These are phyloP conservation scores for Platorchestia sp. DNA, from an alignment of 1,140 invertebrate genomes.

Conservation along the genomic window DNA sequence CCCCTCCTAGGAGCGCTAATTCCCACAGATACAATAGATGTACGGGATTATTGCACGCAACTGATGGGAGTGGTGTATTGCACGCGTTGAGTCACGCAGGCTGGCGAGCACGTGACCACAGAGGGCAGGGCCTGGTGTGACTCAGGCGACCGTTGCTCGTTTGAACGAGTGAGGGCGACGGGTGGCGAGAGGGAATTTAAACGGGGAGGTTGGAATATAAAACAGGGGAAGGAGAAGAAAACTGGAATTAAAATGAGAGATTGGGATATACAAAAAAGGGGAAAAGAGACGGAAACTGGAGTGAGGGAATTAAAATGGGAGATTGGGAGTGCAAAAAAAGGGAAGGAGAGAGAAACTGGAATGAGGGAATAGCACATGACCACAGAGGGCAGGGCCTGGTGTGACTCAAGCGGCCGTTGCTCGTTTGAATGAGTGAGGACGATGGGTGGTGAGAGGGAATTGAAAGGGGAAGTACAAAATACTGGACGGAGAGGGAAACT, in stretches of 20 bases:
- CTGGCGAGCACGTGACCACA: not conserved
- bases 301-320: not conserved
- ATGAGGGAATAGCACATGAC: not conserved
- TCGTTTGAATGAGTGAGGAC: not conserved
- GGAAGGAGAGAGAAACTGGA: not conserved
- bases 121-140: not conserved
- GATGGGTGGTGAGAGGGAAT: no score
- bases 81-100: not conserved
- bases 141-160: not conserved
- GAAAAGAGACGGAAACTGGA: not conserved
- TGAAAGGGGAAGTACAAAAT: not conserved
- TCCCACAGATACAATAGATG: no score
- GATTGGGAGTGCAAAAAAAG: not conserved
- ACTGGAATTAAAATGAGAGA: not conserved
- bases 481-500: not conserved
- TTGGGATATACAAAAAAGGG: not conserved
- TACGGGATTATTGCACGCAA: no score
- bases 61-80: not conserved
- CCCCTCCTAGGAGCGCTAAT: no score
- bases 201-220: not conserved
- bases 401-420: not conserved
- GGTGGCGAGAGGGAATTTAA: not conserved
- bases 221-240: not conserved
- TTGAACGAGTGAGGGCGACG: not conserved
- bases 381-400: no score